Evolutionary conservation across 1,140 invertebrate genomes (phyloP).

Genomic region (Pinna nobilis): DNA sequence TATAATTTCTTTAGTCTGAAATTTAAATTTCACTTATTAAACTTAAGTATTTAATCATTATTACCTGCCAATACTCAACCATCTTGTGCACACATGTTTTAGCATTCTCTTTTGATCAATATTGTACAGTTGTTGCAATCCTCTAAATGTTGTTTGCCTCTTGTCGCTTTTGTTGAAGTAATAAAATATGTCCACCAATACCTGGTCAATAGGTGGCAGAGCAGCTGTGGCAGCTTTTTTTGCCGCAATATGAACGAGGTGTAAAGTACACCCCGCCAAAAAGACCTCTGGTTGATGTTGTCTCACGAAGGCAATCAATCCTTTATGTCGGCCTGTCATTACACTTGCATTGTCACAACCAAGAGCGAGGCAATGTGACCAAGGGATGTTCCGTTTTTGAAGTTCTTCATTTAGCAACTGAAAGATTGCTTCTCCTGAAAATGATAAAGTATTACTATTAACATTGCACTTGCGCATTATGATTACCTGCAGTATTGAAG

Average conservation of each 20-base stretch:
- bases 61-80: constrained; percentile 49
- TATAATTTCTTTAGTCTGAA: no score
- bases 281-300: constrained; percentile 28
- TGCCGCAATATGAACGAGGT: constrained; percentile 31
- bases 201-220: constrained; percentile 31
- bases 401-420: constrained; percentile 43
- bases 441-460: no score
- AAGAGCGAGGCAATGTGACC: constrained; percentile 50
- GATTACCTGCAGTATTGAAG: no score
- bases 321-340: constrained; percentile 46
- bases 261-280: constrained; percentile 28
- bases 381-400: constrained; percentile 30
- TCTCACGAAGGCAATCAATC: constrained; percentile 38
- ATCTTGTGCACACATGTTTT: constrained; percentile 52
- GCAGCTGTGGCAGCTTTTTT: constrained; percentile 15
- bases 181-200: constrained; percentile 46
- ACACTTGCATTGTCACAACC: constrained; percentile 56
- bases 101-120: constrained; percentile 40
- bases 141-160: constrained; percentile 24
- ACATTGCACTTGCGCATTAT: no score
- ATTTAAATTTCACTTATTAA: neutral
- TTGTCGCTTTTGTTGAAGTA: constrained; percentile 50
- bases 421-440: constrained; percentile 48
- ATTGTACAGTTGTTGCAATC: constrained; percentile 35
- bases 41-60: neutral